Base-by-base conservation (phyloP, 1,140 invertebrate species). In the Sinonovacula constricta region DNA sequence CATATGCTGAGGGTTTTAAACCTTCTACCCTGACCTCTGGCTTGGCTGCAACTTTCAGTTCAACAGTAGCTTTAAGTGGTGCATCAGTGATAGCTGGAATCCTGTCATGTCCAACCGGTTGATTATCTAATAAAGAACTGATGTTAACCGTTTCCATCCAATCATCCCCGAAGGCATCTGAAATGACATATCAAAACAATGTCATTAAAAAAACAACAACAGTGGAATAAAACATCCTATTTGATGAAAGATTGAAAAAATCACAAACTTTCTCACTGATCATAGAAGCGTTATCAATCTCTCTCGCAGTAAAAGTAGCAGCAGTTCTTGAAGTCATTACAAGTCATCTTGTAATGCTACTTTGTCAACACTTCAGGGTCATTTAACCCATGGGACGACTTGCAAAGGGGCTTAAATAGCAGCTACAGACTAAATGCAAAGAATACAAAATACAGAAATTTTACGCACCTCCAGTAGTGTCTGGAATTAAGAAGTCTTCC, bases 131-230 rank as follows among this genome's bases (percentile, higher is more conserved):
- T 18, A 78, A 49, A 18, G 54, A 24, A 34, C 36, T 34, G 24
- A 78, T 36, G 49, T 78, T 66, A 5, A 78, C 24, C 12, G 65
- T 69, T 59, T 78, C 75, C 75, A 78, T 78, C 75, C 75, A 78
- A 57, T 78, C 75, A 36, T 78, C 63, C n/a, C 54, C 49, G 33
- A 78, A 34, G 33, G 45, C 30, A 53, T 78, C 75, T 78, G 49
- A 63, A 78, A 70, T 45, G 24, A 51, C n/a, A 24, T 10, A 10
- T 45, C 39, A 45, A 45, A 45, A 45, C 18, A 10, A 45, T 10
- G 7, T 18, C 7, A 7, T 45, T 45, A 45, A 45, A 45, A 10
- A 45, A 45, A 45, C 39, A 7, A 45, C 39, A 45, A 45, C 39
- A 45, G 18, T 45, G 39, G 39, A 18, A 45, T 45, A 18, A 45